A percentile compares a stretch with the other conserved stretches of the same genome.
phyloP scores from a whole-genome alignment of 1,140 invertebrate genomes.

The Lasioglossum baleicum region DNA sequence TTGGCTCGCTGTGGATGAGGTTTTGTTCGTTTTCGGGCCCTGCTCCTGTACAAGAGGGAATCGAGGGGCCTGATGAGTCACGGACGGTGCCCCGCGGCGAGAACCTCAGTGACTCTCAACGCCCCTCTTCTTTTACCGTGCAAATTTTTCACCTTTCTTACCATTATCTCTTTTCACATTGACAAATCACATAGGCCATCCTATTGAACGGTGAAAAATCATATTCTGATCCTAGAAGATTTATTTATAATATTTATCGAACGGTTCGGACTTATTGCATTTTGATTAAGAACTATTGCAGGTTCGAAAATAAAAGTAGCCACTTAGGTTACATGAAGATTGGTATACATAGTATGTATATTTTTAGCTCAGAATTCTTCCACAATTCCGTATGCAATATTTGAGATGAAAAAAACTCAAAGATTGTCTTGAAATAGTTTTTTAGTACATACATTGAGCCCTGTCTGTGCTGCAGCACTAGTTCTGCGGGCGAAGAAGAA shows the following conservation, averaged over 20 bases:
- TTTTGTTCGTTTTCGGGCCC: slow-evolving; percentile 77
- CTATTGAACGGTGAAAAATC: background rate
- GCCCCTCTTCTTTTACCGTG: too few relatives aligned
- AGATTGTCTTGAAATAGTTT: background rate
- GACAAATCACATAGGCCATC: too few relatives aligned
- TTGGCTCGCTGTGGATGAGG: slow-evolving; percentile 69
- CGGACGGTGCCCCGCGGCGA: slow-evolving; percentile 77
- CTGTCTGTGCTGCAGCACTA: background rate
- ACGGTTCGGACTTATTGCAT: background rate
- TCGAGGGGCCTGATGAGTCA: slow-evolving; percentile 80
- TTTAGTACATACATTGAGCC: background rate
- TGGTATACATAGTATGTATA: too few relatives aligned
- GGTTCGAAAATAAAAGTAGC: background rate
- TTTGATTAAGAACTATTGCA: background rate
- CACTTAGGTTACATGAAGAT: background rate
- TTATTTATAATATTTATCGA: background rate
- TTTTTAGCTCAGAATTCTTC: too few relatives aligned
- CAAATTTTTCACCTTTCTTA: slow-evolving; percentile 23
- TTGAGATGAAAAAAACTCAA: too few relatives aligned
- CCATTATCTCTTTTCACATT: background rate
- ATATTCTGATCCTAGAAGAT: background rate
- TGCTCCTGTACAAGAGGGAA: slow-evolving; percentile 77
- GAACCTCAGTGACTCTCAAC: slow-evolving; percentile 74
- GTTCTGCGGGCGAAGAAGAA: background rate
- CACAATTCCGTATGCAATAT: too few relatives aligned